Base-by-base conservation (phyloP, 1,140 invertebrate species). In the Anastrepha ludens region DNA sequence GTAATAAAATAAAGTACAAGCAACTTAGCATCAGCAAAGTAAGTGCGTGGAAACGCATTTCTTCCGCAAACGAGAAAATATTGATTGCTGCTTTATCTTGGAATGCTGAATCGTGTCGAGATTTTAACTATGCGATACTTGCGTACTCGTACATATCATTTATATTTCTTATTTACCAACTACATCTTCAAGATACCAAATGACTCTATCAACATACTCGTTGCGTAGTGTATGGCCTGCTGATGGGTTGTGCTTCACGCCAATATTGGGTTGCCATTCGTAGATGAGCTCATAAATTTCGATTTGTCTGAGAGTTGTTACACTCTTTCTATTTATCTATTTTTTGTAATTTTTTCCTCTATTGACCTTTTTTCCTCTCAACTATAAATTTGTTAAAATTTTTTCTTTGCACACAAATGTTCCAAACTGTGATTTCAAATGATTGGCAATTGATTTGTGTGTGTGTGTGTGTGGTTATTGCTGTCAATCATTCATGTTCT, bases 251-350 rank as follows among this genome's bases (percentile, higher is more conserved):
- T 17, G 41, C 67, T 74, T 55, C 6, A 9, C 13, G 41, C 44
- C 50, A 55, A 55, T 74, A 74, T 47, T 44, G 41, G 17, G 41
- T 74, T 74, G 67, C 67, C 13, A 74, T 11, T 44, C 20, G 41
- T 81, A 55, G 74, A 55, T 81, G 15, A 50, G n/a, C 41, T 55
- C 74, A 81, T 81, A 81, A 58, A 81, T 81, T 81, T 81, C 6
- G 50, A 20, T 81, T 29, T 81, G 74, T 29, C 44, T 41, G 20
- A 20, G 15, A 78, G 47, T 29, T 0, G 29, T 29, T 29, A 29
- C 29, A 29, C 17, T 74, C 13, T 74, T 74, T 44, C 41, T 17
- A 74, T 74, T 74, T 74, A 74, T 47, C 67, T 74, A 74, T 74
- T 74, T 44, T 17, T 17, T 6, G 6, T 55, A 11, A 55, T 55